Evolutionary conservation across 2,113 vertebrate genomes (phyloP).

Genomic region (Charina bottae): DNA sequence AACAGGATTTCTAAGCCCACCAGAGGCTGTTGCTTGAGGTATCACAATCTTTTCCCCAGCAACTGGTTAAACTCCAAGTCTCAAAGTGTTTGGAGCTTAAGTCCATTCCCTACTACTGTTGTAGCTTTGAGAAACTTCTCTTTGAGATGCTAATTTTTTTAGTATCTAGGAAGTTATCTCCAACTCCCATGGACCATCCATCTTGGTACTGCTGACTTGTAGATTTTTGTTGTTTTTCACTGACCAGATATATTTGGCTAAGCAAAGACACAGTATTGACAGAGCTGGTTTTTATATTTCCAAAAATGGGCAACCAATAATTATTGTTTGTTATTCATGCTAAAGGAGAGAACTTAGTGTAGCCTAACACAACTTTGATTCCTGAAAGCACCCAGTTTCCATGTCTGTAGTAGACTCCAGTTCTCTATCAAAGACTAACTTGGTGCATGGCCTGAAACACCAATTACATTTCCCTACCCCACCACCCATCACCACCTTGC

Average conservation of each 20-base stretch:
- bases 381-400: not conserved
- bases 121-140: not conserved
- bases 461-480: not conserved
- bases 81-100: not conserved
- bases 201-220: not conserved
- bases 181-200: not conserved
- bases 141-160: constrained; percentile 1
- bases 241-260: not conserved
- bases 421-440: not conserved
- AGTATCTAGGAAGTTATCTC: not conserved
- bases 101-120: not conserved
- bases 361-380: not conserved
- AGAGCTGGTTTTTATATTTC: not conserved
- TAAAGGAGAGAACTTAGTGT: not conserved
- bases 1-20: not conserved
- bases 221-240: not conserved
- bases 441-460: not conserved
- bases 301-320: not conserved
- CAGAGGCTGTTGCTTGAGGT: not conserved
- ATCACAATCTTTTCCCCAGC: not conserved
- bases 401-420: not conserved
- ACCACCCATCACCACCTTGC: not conserved
- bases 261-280: not conserved
- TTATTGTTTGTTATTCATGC: not conserved
- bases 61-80: not conserved